A percentile compares a stretch with the other conserved stretches of the same genome.
Evolutionary conservation across 2,113 vertebrate genomes (phyloP).

Genomic region (Solea senegalensis): DNA sequence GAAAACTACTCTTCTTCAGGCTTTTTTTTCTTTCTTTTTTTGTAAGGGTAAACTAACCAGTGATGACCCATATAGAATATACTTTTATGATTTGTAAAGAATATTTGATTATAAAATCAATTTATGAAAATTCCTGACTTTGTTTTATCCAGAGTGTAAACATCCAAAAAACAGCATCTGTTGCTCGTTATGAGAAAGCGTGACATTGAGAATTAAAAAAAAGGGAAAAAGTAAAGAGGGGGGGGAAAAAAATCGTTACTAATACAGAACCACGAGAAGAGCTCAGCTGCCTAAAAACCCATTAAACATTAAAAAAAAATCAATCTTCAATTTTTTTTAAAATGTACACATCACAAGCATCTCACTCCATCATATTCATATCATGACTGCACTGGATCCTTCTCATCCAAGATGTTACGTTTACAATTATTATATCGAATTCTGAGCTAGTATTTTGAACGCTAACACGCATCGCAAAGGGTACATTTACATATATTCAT

Average conservation of each 20-base stretch:
- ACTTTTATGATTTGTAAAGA: constrained; percentile 63
- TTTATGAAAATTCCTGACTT: constrained; percentile 80
- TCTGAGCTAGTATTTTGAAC: constrained; percentile 74
- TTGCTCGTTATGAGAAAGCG: constrained; percentile 63
- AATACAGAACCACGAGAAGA: constrained; percentile 66
- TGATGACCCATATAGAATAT: constrained; percentile 57
- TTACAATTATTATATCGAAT: constrained; percentile 75
- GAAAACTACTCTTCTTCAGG: constrained; percentile 12
- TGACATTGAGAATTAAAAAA: constrained; percentile 19
- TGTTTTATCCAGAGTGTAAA: constrained; percentile 77
- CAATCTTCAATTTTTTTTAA: constrained; percentile 52
- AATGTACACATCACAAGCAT: constrained; percentile 72
- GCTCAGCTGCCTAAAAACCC: constrained; percentile 71
- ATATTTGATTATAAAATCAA: constrained; percentile 76
- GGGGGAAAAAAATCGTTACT: constrained; percentile 23
- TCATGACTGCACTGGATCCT: constrained; percentile 67
- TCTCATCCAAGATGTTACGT: constrained; percentile 67
- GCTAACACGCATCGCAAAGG: constrained; percentile 73
- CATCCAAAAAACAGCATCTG: constrained; percentile 77
- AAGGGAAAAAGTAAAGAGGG: not conserved
- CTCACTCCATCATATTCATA: constrained; percentile 58
- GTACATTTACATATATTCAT: constrained; percentile 72
- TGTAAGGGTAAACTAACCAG: constrained; percentile 56
- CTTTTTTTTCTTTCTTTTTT: constrained; percentile 54
- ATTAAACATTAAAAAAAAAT: constrained; percentile 63